These are phyloP conservation scores for Ascidia mentula DNA, from an alignment of 23 tunicate genomes.

Conservation along the genomic window DNA sequence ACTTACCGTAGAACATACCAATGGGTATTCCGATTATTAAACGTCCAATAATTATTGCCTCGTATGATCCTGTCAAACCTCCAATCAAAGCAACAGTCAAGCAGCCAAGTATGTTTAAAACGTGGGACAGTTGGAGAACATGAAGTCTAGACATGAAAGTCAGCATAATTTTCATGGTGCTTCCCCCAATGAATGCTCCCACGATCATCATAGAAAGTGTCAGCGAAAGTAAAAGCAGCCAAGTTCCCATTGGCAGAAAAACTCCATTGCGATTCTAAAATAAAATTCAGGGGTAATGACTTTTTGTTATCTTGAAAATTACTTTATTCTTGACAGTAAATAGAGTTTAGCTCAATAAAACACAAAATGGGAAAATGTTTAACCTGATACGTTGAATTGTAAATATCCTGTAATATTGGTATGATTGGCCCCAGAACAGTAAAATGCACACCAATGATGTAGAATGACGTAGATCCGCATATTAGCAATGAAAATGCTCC, in stretches of 20 bases:
- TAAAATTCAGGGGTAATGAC: background rate
- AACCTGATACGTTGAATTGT: too few relatives aligned
- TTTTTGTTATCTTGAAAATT: too few relatives aligned
- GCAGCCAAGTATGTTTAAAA: slow-evolving; percentile 1
- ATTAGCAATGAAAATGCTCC: too few relatives aligned
- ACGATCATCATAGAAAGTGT: slow-evolving; percentile 1
- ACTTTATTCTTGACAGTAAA: too few relatives aligned
- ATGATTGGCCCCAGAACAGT: too few relatives aligned
- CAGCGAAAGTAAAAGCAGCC: slow-evolving; percentile 15
- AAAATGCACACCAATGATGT: too few relatives aligned
- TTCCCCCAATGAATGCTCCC: slow-evolving; percentile 3
- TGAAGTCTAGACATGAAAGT: background rate
- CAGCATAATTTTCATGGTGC: background rate
- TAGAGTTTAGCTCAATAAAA: too few relatives aligned
- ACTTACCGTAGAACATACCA: slow-evolving; percentile 6
- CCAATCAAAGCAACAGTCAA: background rate
- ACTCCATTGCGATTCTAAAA: slow-evolving; percentile 2
- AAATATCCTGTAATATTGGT: too few relatives aligned
- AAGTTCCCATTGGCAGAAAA: background rate
- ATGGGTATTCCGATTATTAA: background rate
- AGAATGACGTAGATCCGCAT: too few relatives aligned
- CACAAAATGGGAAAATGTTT: too few relatives aligned
- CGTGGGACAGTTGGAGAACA: background rate
- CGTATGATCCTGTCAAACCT: slow-evolving; percentile 10
- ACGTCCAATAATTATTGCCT: slow-evolving; percentile 10